Conservation (phyloP, 2,888 invertebrate species). For the Hypomecis punctinalis region DNA sequence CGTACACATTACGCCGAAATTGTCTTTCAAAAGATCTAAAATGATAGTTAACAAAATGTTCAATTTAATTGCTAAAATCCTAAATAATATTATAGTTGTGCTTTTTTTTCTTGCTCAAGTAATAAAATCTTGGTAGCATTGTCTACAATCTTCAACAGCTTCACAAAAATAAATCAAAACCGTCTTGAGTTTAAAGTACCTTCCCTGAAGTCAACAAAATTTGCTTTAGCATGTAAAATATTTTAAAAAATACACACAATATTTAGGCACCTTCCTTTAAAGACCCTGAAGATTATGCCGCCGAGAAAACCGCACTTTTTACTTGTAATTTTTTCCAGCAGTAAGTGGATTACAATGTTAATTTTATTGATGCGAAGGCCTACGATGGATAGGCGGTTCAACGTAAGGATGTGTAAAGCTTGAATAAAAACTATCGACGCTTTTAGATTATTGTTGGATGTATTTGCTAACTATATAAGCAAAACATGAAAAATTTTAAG, state of each 20-base stretch:
- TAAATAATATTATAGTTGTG: too few species aligned
- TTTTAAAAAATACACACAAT: conserved; percentile 22
- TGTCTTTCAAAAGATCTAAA: too few species aligned
- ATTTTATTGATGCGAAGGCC: conserved; percentile 81
- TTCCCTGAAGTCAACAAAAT: conserved; percentile 4
- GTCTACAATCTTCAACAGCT: too few species aligned
- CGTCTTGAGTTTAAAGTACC: neutral
- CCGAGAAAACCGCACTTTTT: conserved; percentile 60
- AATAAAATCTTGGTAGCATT: too few species aligned
- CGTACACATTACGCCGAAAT: too few species aligned
- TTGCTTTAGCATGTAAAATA: conserved; percentile 7
- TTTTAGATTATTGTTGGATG: neutral
- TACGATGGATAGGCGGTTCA: conserved; percentile 64
- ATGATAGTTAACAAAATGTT: too few species aligned
- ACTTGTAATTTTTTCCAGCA: conserved; percentile 73
- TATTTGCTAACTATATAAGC: too few species aligned
- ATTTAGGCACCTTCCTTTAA: conserved; percentile 35
- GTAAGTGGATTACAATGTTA: conserved; percentile 84
- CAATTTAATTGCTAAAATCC: too few species aligned
- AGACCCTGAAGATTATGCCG: conserved; percentile 48
- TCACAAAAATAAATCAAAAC: neutral
- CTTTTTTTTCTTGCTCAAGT: too few species aligned
- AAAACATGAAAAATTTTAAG: too few species aligned
- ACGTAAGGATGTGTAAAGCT: conserved; percentile 14
- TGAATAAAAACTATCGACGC: conserved; percentile 4